phyloP scores from a whole-genome alignment of 2,888 invertebrate genomes.

The Ormia ochracea region DNA sequence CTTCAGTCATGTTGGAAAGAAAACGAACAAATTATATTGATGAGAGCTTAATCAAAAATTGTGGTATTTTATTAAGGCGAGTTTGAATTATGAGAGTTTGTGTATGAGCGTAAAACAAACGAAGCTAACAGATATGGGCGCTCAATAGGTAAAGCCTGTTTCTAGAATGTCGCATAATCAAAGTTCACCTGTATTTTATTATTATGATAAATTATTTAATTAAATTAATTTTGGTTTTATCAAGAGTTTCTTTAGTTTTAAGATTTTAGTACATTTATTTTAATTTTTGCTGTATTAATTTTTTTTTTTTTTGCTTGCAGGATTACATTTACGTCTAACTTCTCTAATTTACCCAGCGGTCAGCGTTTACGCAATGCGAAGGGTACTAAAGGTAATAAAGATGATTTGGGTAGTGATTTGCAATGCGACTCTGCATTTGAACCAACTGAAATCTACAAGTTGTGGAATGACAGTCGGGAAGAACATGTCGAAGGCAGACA shows the following conservation, averaged over 20 bases:
- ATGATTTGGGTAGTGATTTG: slow-evolving; percentile 79
- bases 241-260: no score
- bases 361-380: slow-evolving; percentile 77
- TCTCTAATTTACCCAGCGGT: slow-evolving; percentile 82
- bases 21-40: slow-evolving; percentile 23
- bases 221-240: no score
- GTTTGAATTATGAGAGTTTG: no score
- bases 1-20: neutral
- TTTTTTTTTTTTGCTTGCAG: slow-evolving; percentile 55
- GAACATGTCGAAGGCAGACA: slow-evolving; percentile 90
- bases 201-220: no score
- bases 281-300: no score
- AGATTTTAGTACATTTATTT: no score
- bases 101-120: no score
- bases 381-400: slow-evolving; percentile 74
- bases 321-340: slow-evolving; percentile 85
- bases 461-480: slow-evolving; percentile 86
- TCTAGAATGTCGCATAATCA: no score
- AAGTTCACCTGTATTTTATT: no score
- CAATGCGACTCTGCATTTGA: slow-evolving; percentile 90
- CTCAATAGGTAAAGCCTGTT: no score
- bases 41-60: neutral
- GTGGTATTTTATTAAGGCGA: no score
- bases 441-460: slow-evolving; percentile 90
- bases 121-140: no score